Evolutionary conservation across 2,113 vertebrate species (phyloP), one percentile per base, ranked within the genome.

Genomic region (Sakesphorus luctuosus): DNA sequence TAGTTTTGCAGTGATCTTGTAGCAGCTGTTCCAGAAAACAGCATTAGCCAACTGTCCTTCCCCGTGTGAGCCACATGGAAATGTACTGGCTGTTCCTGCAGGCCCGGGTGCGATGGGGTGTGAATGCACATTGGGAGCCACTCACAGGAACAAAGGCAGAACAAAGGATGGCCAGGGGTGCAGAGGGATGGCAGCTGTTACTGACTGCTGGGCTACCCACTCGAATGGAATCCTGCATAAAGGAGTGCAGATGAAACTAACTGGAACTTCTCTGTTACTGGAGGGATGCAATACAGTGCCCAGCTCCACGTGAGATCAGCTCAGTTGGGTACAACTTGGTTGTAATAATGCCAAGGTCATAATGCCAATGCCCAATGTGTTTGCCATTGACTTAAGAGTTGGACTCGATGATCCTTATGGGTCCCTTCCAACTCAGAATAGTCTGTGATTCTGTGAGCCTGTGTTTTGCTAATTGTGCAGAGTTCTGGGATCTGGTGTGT

Each of bases 81-180:
- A 84, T 33, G 29, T 20, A 47, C 56, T 50, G 40, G 59, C 18
- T 75, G 9, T 33, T 56, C 77, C 35, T 94, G 53, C 56, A 35
- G 47, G 52, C 46, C 62, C n/a, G 43, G 73, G 44, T 24, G 26
- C 24, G 23, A 47, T 59, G 52, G 43, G 62, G 82, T 17, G 18
- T 0, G 6, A 71, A 47, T 58, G 4, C 43, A 47, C 50, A 61
- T 77, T 44, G 52, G 6, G 44, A 2, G 0, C 24, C 33, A 31
- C 53, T 59, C 56, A 59, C 53, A 33, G 53, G 24, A 43, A 15
- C 40, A 43, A 43, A 43, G 40, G 40, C 53, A 55, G 25, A 87
- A 36, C 68, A 84, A 84, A 68, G 62, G 55, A 49, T 53, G 50
- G 36, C 59, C 1, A 81, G 15, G 71, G 7, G 4, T 6, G 28